Percentiles rank a stretch among this genome's conserved stretches.
Conservation (phyloP, 2,113 vertebrate genomes). For the Grallaria varia region DNA sequence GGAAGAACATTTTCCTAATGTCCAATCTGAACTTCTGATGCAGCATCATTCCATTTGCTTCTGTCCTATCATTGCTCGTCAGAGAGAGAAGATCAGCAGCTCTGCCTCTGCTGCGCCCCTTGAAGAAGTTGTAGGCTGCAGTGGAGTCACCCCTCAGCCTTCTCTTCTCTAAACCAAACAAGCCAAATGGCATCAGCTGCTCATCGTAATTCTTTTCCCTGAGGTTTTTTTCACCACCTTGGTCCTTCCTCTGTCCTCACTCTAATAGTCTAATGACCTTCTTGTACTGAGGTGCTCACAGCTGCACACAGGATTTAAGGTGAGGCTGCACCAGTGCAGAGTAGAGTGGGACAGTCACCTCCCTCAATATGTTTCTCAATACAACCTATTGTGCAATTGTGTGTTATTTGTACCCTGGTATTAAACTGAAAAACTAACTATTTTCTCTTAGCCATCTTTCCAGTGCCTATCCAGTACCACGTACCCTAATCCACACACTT, state of each 20-base stretch:
- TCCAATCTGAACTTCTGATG: background rate
- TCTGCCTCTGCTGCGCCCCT: rapidly evolving
- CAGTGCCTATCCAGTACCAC: background rate
- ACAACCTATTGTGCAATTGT: background rate
- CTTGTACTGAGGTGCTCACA: background rate
- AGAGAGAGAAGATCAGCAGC: background rate
- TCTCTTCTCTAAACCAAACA: background rate
- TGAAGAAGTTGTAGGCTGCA: background rate
- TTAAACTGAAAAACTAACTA: background rate
- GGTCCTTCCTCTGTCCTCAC: background rate
- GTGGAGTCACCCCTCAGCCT: background rate
- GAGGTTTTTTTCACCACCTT: background rate
- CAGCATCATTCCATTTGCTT: background rate
- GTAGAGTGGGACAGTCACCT: background rate
- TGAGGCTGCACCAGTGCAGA: no score
- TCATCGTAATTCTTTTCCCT: background rate
- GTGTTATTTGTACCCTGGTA: background rate
- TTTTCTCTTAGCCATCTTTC: background rate
- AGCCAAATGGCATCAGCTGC: background rate
- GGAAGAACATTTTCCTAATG: background rate
- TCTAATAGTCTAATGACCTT: background rate
- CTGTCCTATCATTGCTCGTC: rapidly evolving
- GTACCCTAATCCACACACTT: background rate
- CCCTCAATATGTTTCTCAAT: background rate
- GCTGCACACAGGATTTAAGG: background rate